Percentiles rank a stretch among this genome's conserved stretches.
These are phyloP conservation scores for Catharus fuscescens DNA, from an alignment of 2,113 vertebrate genomes.

Conservation along the genomic window DNA sequence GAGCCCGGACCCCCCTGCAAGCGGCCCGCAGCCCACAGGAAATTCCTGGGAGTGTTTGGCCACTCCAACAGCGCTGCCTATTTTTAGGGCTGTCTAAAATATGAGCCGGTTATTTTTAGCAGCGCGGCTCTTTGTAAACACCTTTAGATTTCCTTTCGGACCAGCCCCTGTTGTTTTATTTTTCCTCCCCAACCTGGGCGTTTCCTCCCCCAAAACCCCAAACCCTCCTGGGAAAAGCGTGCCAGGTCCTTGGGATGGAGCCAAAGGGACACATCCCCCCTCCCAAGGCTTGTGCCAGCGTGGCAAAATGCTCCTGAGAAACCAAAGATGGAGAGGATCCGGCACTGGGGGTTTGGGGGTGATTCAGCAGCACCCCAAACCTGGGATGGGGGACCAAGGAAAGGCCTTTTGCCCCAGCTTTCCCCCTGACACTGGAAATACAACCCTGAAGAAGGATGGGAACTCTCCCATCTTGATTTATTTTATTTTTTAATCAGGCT, in stretches of 20 bases:
- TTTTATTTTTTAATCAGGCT: background rate
- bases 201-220: background rate
- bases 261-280: background rate
- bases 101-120: constrained; percentile 62
- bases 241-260: background rate
- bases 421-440: background rate
- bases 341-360: accelerated
- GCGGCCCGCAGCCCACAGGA: constrained; percentile 62
- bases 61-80: constrained; percentile 47
- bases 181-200: background rate
- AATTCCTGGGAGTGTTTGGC: constrained; percentile 69
- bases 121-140: constrained; percentile 57
- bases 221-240: background rate
- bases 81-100: constrained; percentile 66
- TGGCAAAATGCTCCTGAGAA: background rate
- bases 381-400: background rate
- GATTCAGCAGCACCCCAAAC: background rate
- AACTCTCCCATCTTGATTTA: background rate
- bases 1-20: constrained; percentile 12
- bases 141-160: constrained; percentile 56
- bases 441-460: background rate
- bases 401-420: background rate
- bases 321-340: accelerated
- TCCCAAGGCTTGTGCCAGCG: background rate
- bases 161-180: background rate